These are phyloP conservation scores for Semibalanus balanoides DNA, from an alignment of 1,140 invertebrate genomes.

Conservation along the genomic window DNA sequence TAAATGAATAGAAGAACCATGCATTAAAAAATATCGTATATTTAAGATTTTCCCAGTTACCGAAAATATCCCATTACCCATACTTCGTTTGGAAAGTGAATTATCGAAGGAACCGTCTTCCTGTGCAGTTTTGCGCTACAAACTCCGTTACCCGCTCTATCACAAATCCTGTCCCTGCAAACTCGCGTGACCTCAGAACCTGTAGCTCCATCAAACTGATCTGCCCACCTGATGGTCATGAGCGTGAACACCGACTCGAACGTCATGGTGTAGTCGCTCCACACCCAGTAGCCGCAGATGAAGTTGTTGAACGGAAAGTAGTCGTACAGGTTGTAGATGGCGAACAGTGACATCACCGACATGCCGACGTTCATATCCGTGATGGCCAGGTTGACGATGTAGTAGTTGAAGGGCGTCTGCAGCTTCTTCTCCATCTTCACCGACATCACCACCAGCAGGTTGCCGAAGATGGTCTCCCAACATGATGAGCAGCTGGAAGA, in stretches of 20 bases:
- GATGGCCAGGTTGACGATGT: conserved; percentile 25
- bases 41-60: no score
- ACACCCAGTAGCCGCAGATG: conserved; percentile 31
- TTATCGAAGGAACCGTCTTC: no score
- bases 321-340: conserved; percentile 23
- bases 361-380: conserved; percentile 26
- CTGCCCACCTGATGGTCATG: conserved; percentile 28
- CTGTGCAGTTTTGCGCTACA: no score
- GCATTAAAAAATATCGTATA: no score
- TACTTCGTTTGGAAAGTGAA: no score
- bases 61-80: no score
- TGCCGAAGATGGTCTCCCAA: conserved; percentile 23
- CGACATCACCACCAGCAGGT: conserved; percentile 24
- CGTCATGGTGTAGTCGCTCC: conserved; percentile 32
- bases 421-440: conserved; percentile 23
- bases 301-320: conserved; percentile 24
- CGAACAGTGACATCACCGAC: conserved; percentile 26
- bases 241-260: conserved; percentile 32
- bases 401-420: conserved; percentile 26
- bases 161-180: no score
- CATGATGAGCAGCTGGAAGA: conserved; percentile 23
- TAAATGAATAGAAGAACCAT: no score
- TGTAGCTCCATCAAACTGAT: no score
- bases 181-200: no score
- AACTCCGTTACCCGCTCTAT: no score